phyloP scores from a whole-genome alignment of 2,797 vertebrate genomes.

The Brachymystax lenok region DNA sequence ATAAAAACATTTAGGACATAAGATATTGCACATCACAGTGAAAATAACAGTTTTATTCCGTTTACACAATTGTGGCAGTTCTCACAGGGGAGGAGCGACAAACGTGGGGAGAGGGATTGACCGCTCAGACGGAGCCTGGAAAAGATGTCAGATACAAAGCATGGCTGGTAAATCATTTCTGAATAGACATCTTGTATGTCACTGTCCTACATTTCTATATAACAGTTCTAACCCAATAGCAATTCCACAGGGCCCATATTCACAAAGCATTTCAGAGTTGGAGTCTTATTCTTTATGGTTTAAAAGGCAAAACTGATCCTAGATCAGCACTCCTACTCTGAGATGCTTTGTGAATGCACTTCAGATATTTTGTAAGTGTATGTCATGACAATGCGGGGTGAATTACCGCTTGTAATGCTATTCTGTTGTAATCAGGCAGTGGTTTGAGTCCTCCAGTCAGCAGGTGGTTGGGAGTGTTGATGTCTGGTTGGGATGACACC shows the following conservation, averaged over 20 bases:
- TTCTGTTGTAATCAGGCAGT: conserved; percentile 64
- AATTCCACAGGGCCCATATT: too few relatives aligned
- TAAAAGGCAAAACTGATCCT: too few relatives aligned
- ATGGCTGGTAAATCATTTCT: background rate
- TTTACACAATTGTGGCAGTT: conserved; percentile 73
- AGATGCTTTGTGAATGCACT: too few relatives aligned
- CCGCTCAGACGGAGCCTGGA: conserved; percentile 58
- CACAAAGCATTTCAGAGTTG: too few relatives aligned
- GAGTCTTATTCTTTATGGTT: too few relatives aligned
- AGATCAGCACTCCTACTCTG: too few relatives aligned
- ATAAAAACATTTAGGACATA: background rate
- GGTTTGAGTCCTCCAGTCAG: conserved; percentile 49
- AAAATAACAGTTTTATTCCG: background rate
- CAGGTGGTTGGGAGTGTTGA: conserved; percentile 42
- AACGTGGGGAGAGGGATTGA: conserved; percentile 55
- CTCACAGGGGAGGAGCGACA: conserved; percentile 63
- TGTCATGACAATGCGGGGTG: background rate
- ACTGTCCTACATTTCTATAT: too few relatives aligned
- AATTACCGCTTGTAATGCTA: conserved; percentile 52
- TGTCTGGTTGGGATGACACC: conserved; percentile 44
- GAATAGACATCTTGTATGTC: too few relatives aligned
- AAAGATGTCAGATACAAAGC: conserved; percentile 26
- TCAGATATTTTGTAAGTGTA: background rate
- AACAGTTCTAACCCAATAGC: too few relatives aligned
- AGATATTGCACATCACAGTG: background rate